Evolutionary conservation across 2,113 vertebrate genomes (phyloP).

Genomic region (Hepsetus odoe): DNA sequence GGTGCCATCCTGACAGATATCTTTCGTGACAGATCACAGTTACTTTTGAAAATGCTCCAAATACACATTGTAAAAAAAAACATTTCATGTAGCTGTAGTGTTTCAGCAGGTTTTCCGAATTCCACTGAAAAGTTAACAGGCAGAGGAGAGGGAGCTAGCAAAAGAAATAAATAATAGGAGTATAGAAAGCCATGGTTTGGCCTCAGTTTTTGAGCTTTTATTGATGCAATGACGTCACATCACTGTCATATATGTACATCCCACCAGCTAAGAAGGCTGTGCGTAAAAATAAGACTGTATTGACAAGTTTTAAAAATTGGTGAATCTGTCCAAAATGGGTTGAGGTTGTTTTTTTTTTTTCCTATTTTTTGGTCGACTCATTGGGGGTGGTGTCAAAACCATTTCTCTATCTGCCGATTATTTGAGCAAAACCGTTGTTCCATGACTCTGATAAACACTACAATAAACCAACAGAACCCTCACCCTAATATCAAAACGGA

Average conservation of each 20-base stretch:
- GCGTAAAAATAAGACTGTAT: not conserved
- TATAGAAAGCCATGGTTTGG: not conserved
- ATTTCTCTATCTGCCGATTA: conserved; percentile 29
- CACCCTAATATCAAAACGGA: conserved; percentile 44
- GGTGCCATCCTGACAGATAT: conserved; percentile 6
- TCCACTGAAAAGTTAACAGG: not conserved
- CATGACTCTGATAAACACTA: conserved; percentile 44
- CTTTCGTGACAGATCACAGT: not conserved
- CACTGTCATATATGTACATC: conserved; percentile 7
- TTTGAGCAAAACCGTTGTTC: conserved; percentile 28
- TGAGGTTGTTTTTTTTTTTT: not conserved
- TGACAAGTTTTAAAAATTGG: not conserved
- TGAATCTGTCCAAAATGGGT: not conserved
- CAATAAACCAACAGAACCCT: conserved; percentile 45
- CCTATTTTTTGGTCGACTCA: not conserved
- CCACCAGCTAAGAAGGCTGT: not conserved
- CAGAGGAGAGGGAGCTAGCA: not conserved
- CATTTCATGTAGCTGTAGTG: not conserved
- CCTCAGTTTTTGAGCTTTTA: conserved; percentile 5
- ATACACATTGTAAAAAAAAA: not conserved
- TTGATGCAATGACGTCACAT: conserved; percentile 2
- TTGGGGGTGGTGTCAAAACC: conserved; percentile 24
- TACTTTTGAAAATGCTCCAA: not conserved
- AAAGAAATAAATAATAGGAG: not conserved
- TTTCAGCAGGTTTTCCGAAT: conserved; percentile 7